Conservation (phyloP, 2,888 invertebrate species). For the Trichacis sp. region DNA sequence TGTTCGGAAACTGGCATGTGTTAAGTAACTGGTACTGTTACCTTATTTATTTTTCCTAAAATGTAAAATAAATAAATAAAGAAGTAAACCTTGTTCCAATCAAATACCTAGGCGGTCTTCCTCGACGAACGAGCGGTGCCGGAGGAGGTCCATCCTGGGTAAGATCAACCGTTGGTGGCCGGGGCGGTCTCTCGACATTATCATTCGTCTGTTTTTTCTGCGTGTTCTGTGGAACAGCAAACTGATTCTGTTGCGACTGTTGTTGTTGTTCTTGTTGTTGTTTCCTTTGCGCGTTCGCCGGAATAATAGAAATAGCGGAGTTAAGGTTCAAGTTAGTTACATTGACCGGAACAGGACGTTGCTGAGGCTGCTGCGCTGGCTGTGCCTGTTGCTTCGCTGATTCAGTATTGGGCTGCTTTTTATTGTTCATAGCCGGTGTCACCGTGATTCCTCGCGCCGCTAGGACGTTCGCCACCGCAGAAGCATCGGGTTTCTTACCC, state of each 20-base stretch:
- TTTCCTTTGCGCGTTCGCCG: constrained; percentile 68
- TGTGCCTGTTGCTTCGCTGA: constrained; percentile 47
- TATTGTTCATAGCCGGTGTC: constrained; percentile 75
- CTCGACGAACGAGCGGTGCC: constrained; percentile 65
- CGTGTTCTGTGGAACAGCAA: constrained; percentile 67
- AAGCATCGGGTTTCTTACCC: constrained; percentile 77
- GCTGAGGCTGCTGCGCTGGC: constrained; percentile 56
- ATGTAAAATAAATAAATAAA: no score
- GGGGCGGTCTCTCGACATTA: constrained; percentile 68
- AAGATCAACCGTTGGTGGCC: constrained; percentile 70
- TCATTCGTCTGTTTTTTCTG: constrained; percentile 56
- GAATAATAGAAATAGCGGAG: constrained; percentile 75
- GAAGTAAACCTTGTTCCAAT: no score
- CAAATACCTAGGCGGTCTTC: constrained; percentile 64
- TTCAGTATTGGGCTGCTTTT: constrained; percentile 54
- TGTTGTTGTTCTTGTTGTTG: constrained; percentile 64
- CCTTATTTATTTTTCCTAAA: no score
- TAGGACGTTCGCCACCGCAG: constrained; percentile 81
- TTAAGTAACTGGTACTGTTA: no score
- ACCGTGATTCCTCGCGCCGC: constrained; percentile 84
- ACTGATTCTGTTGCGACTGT: constrained; percentile 63
- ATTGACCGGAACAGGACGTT: constrained; percentile 64
- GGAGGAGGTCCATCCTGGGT: constrained; percentile 64
- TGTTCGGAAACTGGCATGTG: no score
- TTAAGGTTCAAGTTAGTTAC: constrained; percentile 72